These are phyloP conservation scores for Bos javanicus DNA, from an alignment of 2,113 vertebrate genomes.

Conservation along the genomic window DNA sequence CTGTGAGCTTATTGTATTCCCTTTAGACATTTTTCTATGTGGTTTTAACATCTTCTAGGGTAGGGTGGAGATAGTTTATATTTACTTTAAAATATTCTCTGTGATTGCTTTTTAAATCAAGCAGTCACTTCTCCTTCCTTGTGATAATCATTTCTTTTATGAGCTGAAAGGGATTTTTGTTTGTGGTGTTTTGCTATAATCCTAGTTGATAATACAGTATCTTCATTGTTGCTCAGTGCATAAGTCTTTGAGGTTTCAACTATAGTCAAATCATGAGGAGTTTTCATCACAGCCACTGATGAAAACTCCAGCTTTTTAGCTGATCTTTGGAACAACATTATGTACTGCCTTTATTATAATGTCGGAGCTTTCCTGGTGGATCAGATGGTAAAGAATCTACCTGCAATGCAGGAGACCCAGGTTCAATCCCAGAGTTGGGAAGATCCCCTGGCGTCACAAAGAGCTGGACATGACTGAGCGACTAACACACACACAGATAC, in stretches of 20 bases:
- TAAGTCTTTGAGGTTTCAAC: background rate
- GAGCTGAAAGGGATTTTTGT: background rate
- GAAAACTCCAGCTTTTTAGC: background rate
- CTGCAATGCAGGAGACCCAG: background rate
- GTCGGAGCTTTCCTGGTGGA: background rate
- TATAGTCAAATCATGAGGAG: background rate
- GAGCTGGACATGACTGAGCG: background rate
- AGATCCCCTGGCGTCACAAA: background rate
- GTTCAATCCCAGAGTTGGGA: background rate
- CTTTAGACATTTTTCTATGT: background rate
- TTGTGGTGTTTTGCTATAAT: background rate
- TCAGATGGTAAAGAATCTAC: background rate
- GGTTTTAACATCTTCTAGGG: constrained; percentile 22
- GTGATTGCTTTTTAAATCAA: constrained; percentile 22
- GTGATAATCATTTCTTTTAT: constrained; percentile 10
- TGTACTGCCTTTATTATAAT: background rate
- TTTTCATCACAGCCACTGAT: background rate
- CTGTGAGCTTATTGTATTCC: background rate
- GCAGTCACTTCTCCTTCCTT: background rate
- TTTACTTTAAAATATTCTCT: background rate
- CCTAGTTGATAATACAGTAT: background rate
- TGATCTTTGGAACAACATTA: background rate
- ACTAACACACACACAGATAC: background rate
- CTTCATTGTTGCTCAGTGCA: background rate
- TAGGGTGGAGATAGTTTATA: background rate